Conservation (phyloP, 1,140 invertebrate genomes). For the Magallana angulata region DNA sequence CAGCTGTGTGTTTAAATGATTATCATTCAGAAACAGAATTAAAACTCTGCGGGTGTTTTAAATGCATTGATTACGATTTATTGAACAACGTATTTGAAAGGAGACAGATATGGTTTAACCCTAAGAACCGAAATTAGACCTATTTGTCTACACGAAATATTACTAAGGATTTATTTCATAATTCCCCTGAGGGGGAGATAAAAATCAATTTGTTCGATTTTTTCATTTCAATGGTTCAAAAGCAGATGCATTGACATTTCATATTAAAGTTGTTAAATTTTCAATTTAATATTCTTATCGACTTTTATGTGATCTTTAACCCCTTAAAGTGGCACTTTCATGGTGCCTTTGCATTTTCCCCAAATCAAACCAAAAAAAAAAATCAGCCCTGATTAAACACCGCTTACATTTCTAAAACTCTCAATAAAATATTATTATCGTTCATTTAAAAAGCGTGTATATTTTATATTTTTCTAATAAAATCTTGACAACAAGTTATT, state of each 20-base stretch:
- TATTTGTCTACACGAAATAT: neutral
- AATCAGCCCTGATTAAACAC: no score
- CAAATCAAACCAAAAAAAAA: no score
- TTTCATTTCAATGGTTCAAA: neutral
- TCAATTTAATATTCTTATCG: neutral
- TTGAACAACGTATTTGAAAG: neutral
- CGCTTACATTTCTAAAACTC: no score
- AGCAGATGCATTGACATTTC: neutral
- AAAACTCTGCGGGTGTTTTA: neutral
- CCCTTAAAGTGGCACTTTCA: neutral
- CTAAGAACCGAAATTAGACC: neutral
- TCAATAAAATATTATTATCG: no score
- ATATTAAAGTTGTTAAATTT: neutral
- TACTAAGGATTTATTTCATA: neutral
- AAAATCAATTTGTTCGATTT: neutral
- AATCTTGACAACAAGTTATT: no score
- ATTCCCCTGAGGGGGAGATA: neutral
- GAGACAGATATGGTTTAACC: neutral
- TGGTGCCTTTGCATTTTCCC: neutral
- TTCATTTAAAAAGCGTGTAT: no score
- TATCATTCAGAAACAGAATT: neutral
- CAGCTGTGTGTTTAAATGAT: neutral
- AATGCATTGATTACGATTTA: constrained; percentile 5
- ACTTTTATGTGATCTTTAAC: neutral
- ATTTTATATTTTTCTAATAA: no score